Base-by-base conservation (phyloP, 2,113 vertebrate species). In the Grantiella picta region DNA sequence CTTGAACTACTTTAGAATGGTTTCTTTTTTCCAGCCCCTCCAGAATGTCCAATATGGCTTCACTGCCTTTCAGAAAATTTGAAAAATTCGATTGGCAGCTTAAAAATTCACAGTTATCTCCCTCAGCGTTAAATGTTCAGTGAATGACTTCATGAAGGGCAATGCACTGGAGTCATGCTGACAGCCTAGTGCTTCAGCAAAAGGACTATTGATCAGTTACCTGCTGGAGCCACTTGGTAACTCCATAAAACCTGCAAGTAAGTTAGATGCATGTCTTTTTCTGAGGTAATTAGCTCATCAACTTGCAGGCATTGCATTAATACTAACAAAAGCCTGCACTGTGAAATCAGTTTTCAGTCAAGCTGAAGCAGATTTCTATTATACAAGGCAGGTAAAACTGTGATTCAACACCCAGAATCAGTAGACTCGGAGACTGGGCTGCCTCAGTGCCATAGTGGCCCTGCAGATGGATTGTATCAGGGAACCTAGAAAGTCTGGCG, bases 381-480 rank as follows among this genome's bases (percentile, higher is more conserved):
- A 45, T 65, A 59, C 12, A 22, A 73, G 36, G 23, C 50, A 49
- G 24, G 40, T 27, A 56, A 83, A 86, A 60, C 21, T 56, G 36
- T 33, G 68, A 65, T 66, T 61, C 42, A 78, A 35, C 17, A 25
- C 14, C 50, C 64, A 33, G 36, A 65, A 88, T 25, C 2, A 2
- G 24, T 56, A 65, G 31, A 42, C 21, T 49, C 4, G 1, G 45
- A 38, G 54, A 50, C 19, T 27, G 19, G 16, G 42, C 23, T 84
- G 65, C 47, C 24, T 40, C 36, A 6, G 54, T n/a, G 44, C 53
- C 27, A 17, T 10, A 18, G 20, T 45, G 38, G n/a, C 56, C n/a
- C 12, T 5, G n/a, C 3, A 22, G 22, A 69, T 8, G 28, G 42
- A 61, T 25, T 53, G 24, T 40, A 33, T 7, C 0, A 1, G 56